phyloP scores from a whole-genome alignment of 2,888 invertebrate genomes.

The Chrysopilus asiliformis region DNA sequence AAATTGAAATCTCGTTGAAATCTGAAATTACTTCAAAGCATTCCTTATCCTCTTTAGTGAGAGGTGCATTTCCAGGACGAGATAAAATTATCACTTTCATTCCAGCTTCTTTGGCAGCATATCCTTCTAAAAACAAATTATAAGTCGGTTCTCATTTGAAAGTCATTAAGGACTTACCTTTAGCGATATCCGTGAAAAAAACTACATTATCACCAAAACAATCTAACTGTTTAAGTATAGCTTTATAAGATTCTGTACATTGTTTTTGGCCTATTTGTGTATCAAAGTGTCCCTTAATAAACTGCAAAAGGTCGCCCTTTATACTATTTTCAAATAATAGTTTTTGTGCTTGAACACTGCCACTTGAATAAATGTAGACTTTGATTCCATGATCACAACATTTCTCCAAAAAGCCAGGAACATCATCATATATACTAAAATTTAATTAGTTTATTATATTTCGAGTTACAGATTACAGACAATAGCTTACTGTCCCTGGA shows the following conservation, averaged over 20 bases:
- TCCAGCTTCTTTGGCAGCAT: conserved; percentile 66
- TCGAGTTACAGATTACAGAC: no score
- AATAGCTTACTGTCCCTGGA: conserved; percentile 88
- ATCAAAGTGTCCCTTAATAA: conserved; percentile 72
- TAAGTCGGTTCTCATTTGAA: neutral
- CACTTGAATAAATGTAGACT: conserved; percentile 83
- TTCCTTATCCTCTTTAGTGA: conserved; percentile 45
- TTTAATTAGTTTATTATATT: conserved; percentile 12
- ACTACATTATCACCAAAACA: conserved; percentile 53
- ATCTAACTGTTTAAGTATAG: conserved; percentile 56
- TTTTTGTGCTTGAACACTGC: conserved; percentile 81
- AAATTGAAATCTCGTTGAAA: no score
- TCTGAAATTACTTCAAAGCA: conserved; percentile 45
- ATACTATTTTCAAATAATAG: conserved; percentile 65
- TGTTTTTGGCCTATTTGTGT: conserved; percentile 72
- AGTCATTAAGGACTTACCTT: conserved; percentile 41
- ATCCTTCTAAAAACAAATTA: conserved; percentile 51
- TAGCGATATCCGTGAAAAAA: conserved; percentile 74
- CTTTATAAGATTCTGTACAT: conserved; percentile 61
- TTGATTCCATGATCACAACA: conserved; percentile 56
- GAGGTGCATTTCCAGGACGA: conserved; percentile 64
- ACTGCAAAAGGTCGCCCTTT: conserved; percentile 61
- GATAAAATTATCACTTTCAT: conserved; percentile 52
- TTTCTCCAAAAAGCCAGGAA: conserved; percentile 53
- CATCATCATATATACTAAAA: conserved; percentile 78